Conservation (phyloP, 2,888 invertebrate genomes). For the Lottia gigantea region DNA sequence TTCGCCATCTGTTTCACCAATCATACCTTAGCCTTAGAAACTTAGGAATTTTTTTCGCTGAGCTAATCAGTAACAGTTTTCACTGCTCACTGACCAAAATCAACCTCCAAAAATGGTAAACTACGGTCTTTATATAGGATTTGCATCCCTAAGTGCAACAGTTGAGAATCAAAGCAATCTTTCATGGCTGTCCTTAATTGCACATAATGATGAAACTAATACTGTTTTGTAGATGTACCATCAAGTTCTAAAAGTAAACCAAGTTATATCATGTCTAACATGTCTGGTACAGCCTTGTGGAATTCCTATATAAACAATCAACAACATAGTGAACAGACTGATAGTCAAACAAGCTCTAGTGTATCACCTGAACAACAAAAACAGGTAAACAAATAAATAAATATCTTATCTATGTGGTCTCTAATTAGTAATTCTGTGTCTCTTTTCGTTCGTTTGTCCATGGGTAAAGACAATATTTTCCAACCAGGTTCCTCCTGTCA, state of each 20-base stretch:
- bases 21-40: too few species aligned
- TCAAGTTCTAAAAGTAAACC: conserved; percentile 21
- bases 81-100: too few species aligned
- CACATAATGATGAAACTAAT: not conserved
- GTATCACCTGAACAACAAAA: conserved; percentile 21
- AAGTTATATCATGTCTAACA: conserved; percentile 50
- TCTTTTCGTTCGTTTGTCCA: not conserved
- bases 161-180: too few species aligned
- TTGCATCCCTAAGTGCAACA: too few species aligned
- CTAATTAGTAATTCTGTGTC: too few species aligned
- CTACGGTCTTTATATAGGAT: too few species aligned
- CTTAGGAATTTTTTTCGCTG: too few species aligned
- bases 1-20: too few species aligned
- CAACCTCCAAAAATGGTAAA: too few species aligned
- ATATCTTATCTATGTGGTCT: not conserved
- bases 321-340: conserved; percentile 33
- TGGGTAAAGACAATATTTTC: not conserved
- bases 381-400: conserved; percentile 23
- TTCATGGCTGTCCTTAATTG: too few species aligned
- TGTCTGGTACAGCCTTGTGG: conserved; percentile 64
- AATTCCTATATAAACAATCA: conserved; percentile 59
- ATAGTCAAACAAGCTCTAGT: conserved; percentile 23
- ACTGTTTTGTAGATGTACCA: not conserved
- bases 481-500: too few species aligned
- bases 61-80: too few species aligned